Base-by-base conservation (phyloP, 30 jellyfish, hydroid and myxozoan genomes). In the Chironex yamaguchii region DNA sequence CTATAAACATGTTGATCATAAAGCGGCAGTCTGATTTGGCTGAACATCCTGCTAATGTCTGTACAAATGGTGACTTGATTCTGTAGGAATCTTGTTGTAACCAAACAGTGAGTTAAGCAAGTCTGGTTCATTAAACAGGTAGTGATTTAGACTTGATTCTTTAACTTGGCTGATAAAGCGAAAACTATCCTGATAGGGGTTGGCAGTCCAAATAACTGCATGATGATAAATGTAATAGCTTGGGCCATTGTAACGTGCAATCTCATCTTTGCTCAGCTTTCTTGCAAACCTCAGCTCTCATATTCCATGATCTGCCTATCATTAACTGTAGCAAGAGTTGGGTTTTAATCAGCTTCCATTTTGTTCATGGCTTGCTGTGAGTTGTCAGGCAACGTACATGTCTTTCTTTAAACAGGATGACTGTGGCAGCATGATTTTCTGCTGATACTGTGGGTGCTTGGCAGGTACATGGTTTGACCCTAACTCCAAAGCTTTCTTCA, bases 1-100 rank as follows among this genome's bases (percentile, higher is more conserved):
- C 89, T 49, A 85, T 85, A 90, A 12, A 76, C 80, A 73, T 86
- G 85, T 81, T 76, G 90, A 62, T 86, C 96, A 31, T 53, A 33
- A 49, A 36, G 82, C 49, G 90, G 86, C 63, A 86, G 75, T 81
- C 34, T 28, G 31, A 86, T 76, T 11, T 50, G 73, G 65, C 66
- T 79, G 49, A 48, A 74, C 86, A 74, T 86, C 84, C 76, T 86
- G 30, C 67, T 48, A 28, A 86, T 64, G 81, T 73, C 96, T 4
- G 86, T 86, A 76, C 48, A 34, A 62, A 86, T 12, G 17, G 78
- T 86, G 25, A 86, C 81, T 49, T 73, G 72, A 51, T 80, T 65
- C 34, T 86, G 86, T 66, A 90, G 50, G 86, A 86, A 86, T 34
- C 90, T 72, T 74, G 76, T 20, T 29, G n/a, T 13, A 4, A 2